Base-by-base conservation (phyloP, 2,797 vertebrate genomes). In the Diplodus puntazzo region DNA sequence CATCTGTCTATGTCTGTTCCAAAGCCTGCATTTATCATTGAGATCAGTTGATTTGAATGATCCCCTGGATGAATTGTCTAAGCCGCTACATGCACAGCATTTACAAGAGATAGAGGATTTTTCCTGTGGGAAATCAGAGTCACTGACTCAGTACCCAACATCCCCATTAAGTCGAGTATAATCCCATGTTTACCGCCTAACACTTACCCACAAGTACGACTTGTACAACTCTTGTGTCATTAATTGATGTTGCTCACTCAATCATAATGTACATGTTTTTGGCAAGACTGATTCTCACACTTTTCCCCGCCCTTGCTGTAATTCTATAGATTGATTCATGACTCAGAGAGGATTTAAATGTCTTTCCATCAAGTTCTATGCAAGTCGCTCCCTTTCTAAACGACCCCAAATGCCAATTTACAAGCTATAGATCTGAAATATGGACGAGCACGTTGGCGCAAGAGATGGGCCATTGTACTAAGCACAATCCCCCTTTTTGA, bases 81-180 rank as follows among this genome's bases (percentile, higher is more conserved):
- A 87, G 79, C 79, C 18, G 43, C 39, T 85, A 87, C 88, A 91
- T 86, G 88, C 77, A 64, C 80, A 77, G 90, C 90, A 87, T 94
- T 91, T 92, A 89, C 86, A 91, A 87, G 72, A 89, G 88, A 92
- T 83, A 77, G 79, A 86, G 77, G 49, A 65, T 82, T 76, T 61
- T 65, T 81, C 93, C 94, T 92, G 71, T 92, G 94, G 93, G 93
- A 94, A 94, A 94, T 94, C 92, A 93, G 79, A 92, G 86, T 73
- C 90, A 73, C 85, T 86, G 89, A 91, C 87, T 90, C 89, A 77
- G 80, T 83, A 68, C 75, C 88, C 78, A 81, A 73, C 84, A 87
- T 83, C 80, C 69, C 86, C 88, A 74, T 88, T 93, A 90, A 91
- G 90, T 92, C 91, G 90, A 89, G 75, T 83, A 77, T 90, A 90